Base-by-base conservation (phyloP, 2,888 invertebrate species). In the Iselma pallidipennis region DNA sequence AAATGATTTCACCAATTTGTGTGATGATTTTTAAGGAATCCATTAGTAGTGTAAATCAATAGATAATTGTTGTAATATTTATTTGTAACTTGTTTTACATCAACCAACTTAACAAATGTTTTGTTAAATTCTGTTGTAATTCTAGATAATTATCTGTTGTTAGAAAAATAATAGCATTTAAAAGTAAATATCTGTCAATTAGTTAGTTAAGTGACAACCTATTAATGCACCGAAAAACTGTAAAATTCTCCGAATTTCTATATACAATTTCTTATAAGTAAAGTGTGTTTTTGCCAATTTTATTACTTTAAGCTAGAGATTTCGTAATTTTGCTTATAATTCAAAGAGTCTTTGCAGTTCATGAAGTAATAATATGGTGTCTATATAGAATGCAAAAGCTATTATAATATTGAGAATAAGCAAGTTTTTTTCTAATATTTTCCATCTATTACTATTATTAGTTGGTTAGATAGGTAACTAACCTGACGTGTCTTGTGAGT, bases 331-430 rank as follows among this genome's bases (percentile, higher is more conserved):
- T 56, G 56, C 60, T 42, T 28, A 31, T 60, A 56, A 49, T 37
- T 45, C 52, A 52, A 37, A 54, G 54, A 50, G 26, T 45, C 42
- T 51, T 55, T 60, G 37, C 55, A 50, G 16, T 59, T 49, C 55
- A 50, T 59, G 55, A 59, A 59, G 53, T 54, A 59, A 55, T 59
- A 55, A 59, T 53, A 59, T 54, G 55, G 48, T 58, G 55, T 37
- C 50, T 55, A n/a, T n/a, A n/a, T n/a, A 59, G 42, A 60, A 60
- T 55, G 56, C 56, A 56, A 60, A 60, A 60, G 56, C 56, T 56
- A 55, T 52, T 60, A 59, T 59, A 59, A 55, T 37, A 50, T 55
- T 28, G 55, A 49, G 56, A 60, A 56, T 51, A 55, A 45, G 31
- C 25, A 48, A 56, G 56, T 60, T 56, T 60, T 58, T 45, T 21